These are phyloP conservation scores for Tortrix viridana DNA, from an alignment of 2,888 invertebrate genomes.

Conservation along the genomic window DNA sequence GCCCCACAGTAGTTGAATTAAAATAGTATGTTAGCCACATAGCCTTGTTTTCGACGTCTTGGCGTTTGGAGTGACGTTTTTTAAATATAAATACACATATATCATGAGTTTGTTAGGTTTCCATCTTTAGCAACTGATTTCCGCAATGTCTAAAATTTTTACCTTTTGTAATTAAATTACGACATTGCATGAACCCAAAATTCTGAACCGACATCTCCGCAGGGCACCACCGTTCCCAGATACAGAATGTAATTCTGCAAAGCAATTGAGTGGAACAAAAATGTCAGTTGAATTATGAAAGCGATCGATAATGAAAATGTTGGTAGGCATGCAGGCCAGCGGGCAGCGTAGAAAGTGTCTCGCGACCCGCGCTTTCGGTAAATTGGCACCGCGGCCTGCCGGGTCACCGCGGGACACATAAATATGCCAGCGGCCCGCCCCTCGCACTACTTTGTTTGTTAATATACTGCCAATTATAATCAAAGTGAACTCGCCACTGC, in stretches of 20 bases:
- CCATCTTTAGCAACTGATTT: no score
- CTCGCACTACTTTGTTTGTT: constrained; percentile 77
- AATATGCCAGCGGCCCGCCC: constrained; percentile 77
- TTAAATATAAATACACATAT: no score
- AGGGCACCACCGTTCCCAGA: constrained; percentile 17
- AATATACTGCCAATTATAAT: constrained; percentile 77
- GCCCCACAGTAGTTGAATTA: no score
- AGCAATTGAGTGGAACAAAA: constrained; percentile 77
- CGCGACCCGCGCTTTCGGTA: constrained; percentile 76
- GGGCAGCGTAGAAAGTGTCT: constrained; percentile 77
- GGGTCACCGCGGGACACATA: constrained; percentile 78
- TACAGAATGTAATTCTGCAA: constrained; percentile 52
- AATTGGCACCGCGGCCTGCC: constrained; percentile 62
- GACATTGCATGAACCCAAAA: constrained; percentile 14
- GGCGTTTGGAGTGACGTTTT: no score
- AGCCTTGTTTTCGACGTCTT: no score
- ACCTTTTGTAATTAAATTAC: background rate
- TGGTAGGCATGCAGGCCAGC: constrained; percentile 61
- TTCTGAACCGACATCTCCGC: constrained; percentile 24
- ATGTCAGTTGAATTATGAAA: constrained; percentile 82
- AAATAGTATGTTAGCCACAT: no score
- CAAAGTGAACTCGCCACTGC: constrained; percentile 71
- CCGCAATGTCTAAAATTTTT: background rate
- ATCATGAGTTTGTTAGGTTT: no score
- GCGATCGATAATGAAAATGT: constrained; percentile 81